Evolutionary conservation across 2,797 vertebrate species (phyloP).

Genomic region (Hydrolagus colliei): DNA sequence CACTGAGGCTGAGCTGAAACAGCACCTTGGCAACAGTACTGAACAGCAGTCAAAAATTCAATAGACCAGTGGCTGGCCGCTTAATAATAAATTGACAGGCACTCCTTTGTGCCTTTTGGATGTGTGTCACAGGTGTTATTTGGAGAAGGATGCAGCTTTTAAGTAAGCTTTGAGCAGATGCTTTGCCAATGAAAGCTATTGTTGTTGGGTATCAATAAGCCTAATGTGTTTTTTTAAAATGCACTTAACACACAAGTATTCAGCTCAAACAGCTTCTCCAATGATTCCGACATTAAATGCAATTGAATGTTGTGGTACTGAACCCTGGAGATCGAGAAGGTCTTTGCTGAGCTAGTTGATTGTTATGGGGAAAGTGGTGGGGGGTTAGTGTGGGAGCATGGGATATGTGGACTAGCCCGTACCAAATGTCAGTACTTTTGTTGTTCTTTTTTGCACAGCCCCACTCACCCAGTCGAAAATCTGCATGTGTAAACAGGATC

Average conservation of each 20-base stretch:
- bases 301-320: not conserved
- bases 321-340: not conserved
- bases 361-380: too few species aligned
- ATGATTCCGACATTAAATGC: too few species aligned
- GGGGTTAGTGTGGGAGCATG: too few species aligned
- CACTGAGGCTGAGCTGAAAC: conserved; percentile 37
- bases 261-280: too few species aligned
- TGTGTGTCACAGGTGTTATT: conserved; percentile 21
- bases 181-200: not conserved
- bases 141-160: conserved; percentile 10
- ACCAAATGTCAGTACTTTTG: too few species aligned
- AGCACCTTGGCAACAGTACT: conserved; percentile 36
- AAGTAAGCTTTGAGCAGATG: not conserved
- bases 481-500: too few species aligned
- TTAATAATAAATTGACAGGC: conserved; percentile 33
- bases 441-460: too few species aligned
- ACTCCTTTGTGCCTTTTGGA: not conserved
- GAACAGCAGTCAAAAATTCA: conserved; percentile 26
- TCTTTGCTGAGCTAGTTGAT: not conserved
- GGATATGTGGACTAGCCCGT: too few species aligned
- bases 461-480: too few species aligned
- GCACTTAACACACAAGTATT: not conserved
- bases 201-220: not conserved
- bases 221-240: not conserved
- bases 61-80: conserved; percentile 27